Evolutionary conservation across 2,797 vertebrate genomes (phyloP).

Genomic region (Lithobates pipiens): DNA sequence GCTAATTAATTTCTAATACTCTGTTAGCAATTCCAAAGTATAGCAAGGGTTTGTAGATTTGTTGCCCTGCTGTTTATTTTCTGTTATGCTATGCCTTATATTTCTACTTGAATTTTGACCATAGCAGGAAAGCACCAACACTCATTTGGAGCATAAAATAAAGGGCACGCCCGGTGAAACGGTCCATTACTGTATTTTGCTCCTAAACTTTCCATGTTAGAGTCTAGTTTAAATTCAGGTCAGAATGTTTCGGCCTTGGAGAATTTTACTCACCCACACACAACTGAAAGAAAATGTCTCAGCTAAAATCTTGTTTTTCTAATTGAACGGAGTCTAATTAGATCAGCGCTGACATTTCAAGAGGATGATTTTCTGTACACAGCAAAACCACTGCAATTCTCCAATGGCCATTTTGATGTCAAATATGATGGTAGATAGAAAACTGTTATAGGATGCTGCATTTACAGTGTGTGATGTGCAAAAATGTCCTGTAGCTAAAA

Average conservation of each 20-base stretch:
- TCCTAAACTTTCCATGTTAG: not conserved
- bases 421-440: conserved; percentile 21
- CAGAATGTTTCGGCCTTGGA: not conserved
- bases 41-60: too few species aligned
- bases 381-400: conserved; percentile 15
- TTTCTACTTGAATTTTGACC: too few species aligned
- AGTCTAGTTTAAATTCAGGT: not conserved
- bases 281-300: not conserved
- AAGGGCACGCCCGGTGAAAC: too few species aligned
- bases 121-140: too few species aligned
- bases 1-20: too few species aligned
- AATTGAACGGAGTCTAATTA: conserved; percentile 33
- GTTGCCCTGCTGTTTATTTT: too few species aligned
- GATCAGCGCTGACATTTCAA: conserved; percentile 29
- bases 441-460: not conserved
- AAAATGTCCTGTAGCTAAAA: too few species aligned
- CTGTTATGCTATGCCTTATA: too few species aligned
- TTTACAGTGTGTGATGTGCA: too few species aligned
- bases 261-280: not conserved
- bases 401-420: not conserved
- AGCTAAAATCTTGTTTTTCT: conserved; percentile 27
- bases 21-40: too few species aligned
- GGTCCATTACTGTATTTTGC: too few species aligned
- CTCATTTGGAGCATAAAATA: too few species aligned
- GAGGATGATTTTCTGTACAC: conserved; percentile 7